A percentile compares a stretch with the other conserved stretches of the same genome.
These are phyloP conservation scores for Bradysia coprophila DNA, from an alignment of 1,140 invertebrate genomes.

Conservation along the genomic window DNA sequence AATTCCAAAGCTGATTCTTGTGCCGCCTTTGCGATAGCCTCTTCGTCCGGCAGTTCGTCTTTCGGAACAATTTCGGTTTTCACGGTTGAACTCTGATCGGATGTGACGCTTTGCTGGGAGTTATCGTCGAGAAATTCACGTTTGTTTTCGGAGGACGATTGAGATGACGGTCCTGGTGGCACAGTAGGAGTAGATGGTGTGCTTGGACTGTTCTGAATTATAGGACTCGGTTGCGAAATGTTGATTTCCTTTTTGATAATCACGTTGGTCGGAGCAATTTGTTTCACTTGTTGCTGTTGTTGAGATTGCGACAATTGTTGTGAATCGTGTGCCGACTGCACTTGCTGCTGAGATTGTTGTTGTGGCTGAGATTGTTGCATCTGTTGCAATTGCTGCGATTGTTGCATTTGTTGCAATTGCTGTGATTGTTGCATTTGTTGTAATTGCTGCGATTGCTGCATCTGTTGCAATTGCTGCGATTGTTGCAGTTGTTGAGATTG, in stretches of 20 bases:
- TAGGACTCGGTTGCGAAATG: constrained; percentile 28
- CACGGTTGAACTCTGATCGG: constrained; percentile 33
- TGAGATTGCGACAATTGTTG: constrained; percentile 1
- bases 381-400: not conserved
- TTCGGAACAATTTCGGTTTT: constrained; percentile 31
- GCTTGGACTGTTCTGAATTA: constrained; percentile 15
- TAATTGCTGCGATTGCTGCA: constrained; percentile 6
- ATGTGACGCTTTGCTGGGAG: constrained; percentile 36
- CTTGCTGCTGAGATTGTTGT: too few species aligned
- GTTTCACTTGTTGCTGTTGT: constrained; percentile 10
- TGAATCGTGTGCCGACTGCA: not conserved
- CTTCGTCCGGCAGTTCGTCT: constrained; percentile 10
- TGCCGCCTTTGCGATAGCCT: constrained; percentile 21
- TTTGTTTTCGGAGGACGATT: constrained; percentile 33
- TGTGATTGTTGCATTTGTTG: constrained; percentile 8
- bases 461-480: constrained; percentile 1
- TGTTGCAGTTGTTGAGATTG: not conserved
- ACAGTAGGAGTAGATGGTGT: constrained; percentile 5
- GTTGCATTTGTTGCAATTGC: not conserved
- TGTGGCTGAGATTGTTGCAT: too few species aligned
- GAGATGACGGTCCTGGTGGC: constrained; percentile 12
- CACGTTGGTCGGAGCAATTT: constrained; percentile 3
- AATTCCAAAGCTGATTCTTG: constrained; percentile 28
- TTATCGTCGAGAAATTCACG: constrained; percentile 37
- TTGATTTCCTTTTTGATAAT: constrained; percentile 30